Percentiles rank a stretch among this genome's conserved stretches.
These are phyloP conservation scores for Graptemys geographica DNA, from an alignment of 2,797 vertebrate genomes.

Conservation along the genomic window DNA sequence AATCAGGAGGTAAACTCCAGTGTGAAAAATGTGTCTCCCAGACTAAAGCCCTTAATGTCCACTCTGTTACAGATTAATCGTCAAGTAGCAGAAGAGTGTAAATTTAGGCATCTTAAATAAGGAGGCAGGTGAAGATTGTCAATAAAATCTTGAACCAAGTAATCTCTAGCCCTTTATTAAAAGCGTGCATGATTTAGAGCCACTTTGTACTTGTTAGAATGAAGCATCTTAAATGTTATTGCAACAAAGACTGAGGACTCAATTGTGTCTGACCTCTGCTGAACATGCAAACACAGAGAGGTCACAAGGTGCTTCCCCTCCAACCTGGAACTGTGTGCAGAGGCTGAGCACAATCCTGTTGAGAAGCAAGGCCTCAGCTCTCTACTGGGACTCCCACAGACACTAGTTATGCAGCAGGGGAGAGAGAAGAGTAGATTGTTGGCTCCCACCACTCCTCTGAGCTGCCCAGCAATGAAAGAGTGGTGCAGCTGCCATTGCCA, in stretches of 20 bases:
- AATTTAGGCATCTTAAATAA: not conserved
- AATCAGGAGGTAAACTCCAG: conserved; percentile 24
- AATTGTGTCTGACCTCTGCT: not conserved
- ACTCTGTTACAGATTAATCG: not conserved
- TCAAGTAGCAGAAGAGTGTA: not conserved
- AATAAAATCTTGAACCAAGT: not conserved
- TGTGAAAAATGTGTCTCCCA: conserved; percentile 16
- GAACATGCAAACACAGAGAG: not conserved
- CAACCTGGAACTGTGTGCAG: not conserved
- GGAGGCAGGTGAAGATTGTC: not conserved
- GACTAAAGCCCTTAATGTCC: not conserved
- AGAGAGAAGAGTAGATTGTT: not conserved
- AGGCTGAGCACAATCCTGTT: not conserved
- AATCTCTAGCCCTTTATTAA: not conserved
- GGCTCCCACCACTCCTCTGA: not conserved
- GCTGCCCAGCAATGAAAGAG: not conserved
- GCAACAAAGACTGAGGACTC: not conserved
- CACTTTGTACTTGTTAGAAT: not conserved
- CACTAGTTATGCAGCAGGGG: not conserved
- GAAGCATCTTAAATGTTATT: not conserved
- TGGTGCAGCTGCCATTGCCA: not conserved
- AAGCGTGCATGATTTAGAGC: not conserved
- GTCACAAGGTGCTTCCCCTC: rapidly evolving
- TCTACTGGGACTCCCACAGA: not conserved
- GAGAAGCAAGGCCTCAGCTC: not conserved